phyloP scores from a whole-genome alignment of 2,888 invertebrate genomes.

The Trissolcus japonicus region DNA sequence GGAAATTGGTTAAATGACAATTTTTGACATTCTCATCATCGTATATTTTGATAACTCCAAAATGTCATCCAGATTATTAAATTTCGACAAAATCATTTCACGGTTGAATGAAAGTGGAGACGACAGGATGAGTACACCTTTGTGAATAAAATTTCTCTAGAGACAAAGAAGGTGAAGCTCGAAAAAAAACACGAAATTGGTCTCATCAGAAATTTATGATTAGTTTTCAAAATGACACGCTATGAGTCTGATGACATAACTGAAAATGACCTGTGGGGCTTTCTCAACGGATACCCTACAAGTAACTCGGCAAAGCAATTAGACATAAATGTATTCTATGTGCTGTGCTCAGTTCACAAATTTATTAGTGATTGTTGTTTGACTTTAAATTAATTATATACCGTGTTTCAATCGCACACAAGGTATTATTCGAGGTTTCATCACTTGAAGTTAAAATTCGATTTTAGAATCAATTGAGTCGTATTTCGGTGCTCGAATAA shows the following conservation, averaged over 20 bases:
- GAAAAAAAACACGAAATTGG: slow-evolving; percentile 13
- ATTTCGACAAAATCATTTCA: too few relatives aligned
- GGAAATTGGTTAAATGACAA: too few relatives aligned
- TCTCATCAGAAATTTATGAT: slow-evolving; percentile 17
- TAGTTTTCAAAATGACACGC: slow-evolving; percentile 35
- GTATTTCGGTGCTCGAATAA: background rate
- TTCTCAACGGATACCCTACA: slow-evolving; percentile 17
- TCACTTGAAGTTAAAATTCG: background rate
- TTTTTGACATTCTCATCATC: too few relatives aligned
- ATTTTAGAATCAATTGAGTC: slow-evolving; percentile 9
- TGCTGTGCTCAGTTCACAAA: slow-evolving; percentile 13
- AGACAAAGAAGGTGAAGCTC: background rate
- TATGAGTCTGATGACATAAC: slow-evolving; percentile 29
- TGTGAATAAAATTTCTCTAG: too few relatives aligned
- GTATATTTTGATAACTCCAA: background rate
- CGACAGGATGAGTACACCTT: too few relatives aligned
- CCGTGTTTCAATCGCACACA: background rate
- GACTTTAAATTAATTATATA: slow-evolving; percentile 21
- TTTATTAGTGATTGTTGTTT: slow-evolving; percentile 39
- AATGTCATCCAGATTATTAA: too few relatives aligned
- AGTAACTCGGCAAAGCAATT: slow-evolving; percentile 34
- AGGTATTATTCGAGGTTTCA: background rate
- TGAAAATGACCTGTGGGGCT: slow-evolving; percentile 38
- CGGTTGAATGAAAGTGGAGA: background rate
- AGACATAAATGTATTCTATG: slow-evolving; percentile 27